Conservation (phyloP, 1,140 invertebrate genomes). For the Liolophura sinensis region DNA sequence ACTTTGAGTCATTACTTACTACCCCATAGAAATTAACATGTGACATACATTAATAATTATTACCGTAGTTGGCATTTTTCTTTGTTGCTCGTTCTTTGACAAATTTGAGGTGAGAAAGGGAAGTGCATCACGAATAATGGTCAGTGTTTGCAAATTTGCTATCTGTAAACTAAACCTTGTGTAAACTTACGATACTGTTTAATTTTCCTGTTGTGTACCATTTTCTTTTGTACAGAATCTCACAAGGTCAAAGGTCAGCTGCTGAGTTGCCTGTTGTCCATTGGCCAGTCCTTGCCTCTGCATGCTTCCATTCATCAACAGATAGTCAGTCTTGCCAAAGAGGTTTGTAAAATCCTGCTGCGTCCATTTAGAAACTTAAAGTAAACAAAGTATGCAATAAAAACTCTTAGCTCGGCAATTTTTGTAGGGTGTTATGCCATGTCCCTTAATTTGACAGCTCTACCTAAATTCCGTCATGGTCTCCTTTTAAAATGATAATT, state of each 20-base stretch:
- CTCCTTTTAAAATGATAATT: no score
- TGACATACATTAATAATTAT: background rate
- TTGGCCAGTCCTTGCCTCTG: constrained; percentile 35
- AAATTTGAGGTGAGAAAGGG: background rate
- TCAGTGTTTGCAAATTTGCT: background rate
- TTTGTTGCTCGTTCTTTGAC: background rate
- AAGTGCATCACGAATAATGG: no score
- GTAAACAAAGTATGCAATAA: background rate
- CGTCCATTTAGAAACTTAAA: background rate
- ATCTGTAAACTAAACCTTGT: background rate
- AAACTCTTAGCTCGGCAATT: background rate
- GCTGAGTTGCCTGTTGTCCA: constrained; percentile 27
- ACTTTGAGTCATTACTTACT: no score
- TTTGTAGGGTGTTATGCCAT: background rate
- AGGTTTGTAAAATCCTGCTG: constrained; percentile 20
- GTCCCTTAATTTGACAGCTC: background rate
- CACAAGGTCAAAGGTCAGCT: constrained; percentile 43
- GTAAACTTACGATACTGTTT: constrained; percentile 67
- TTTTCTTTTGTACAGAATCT: constrained; percentile 32
- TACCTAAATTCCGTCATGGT: no score
- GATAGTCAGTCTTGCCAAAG: constrained; percentile 30
- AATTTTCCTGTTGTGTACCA: constrained; percentile 65
- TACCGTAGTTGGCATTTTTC: background rate
- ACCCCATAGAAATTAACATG: background rate
- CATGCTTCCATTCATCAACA: constrained; percentile 31